Percentiles rank a stretch among this genome's conserved stretches.
Evolutionary conservation across 92 coral and sea anemone genomes (phyloP).

Genomic region (Heliopora coerulea): DNA sequence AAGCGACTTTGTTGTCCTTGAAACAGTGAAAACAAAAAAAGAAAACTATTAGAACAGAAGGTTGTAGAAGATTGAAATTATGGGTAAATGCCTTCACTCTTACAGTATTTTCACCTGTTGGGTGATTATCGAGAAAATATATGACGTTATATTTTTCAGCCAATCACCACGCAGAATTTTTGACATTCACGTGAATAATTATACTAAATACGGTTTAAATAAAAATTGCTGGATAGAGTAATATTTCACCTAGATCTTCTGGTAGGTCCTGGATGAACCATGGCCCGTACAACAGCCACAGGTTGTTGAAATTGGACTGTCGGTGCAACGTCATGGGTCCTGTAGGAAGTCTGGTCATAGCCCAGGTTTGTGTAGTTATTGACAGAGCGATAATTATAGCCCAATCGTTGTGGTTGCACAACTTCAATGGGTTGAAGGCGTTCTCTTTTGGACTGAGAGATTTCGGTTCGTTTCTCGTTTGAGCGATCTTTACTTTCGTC

Average conservation of each 20-base stretch:
- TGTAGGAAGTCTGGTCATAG: background rate
- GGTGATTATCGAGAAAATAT: too few relatives aligned
- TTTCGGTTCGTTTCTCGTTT: background rate
- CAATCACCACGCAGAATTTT: too few relatives aligned
- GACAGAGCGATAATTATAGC: background rate
- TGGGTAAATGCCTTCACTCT: too few relatives aligned
- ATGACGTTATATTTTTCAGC: too few relatives aligned
- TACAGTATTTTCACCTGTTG: too few relatives aligned
- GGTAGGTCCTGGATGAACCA: constrained; percentile 12
- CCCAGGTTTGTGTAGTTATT: constrained; percentile 28
- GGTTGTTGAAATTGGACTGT: constrained; percentile 31
- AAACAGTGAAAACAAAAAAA: too few relatives aligned
- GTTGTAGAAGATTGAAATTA: too few relatives aligned
- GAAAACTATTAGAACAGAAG: too few relatives aligned
- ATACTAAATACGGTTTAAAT: too few relatives aligned
- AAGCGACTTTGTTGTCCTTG: constrained; percentile 16
- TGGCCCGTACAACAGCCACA: constrained; percentile 12
- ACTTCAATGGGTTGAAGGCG: constrained; percentile 18
- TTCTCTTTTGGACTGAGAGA: constrained; percentile 4
- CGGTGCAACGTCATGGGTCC: background rate
- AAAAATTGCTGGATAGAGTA: too few relatives aligned
- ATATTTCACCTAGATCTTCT: background rate
- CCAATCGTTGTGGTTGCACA: background rate
- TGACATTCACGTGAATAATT: too few relatives aligned
- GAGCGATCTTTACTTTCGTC: background rate